These are phyloP conservation scores for Cepaea nemoralis DNA, from an alignment of 1,140 invertebrate genomes.

Conservation along the genomic window DNA sequence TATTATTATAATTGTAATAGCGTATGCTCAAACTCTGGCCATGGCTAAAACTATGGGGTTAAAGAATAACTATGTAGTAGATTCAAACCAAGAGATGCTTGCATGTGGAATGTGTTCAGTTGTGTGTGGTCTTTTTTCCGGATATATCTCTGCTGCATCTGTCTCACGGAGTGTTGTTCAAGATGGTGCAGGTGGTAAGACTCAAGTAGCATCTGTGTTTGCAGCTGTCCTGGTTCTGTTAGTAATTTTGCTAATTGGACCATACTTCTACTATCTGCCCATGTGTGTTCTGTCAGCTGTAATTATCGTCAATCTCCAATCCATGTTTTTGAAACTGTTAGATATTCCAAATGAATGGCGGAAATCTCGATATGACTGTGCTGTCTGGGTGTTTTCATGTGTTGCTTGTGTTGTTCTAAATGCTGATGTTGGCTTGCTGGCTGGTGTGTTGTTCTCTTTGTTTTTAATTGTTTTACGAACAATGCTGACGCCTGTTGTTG, in stretches of 20 bases:
- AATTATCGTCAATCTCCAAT: slow-evolving; percentile 73
- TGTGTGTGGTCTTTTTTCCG: slow-evolving; percentile 53
- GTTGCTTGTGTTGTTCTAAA: slow-evolving; percentile 83
- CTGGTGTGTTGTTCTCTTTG: slow-evolving; percentile 81
- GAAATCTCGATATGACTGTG: slow-evolving; percentile 71
- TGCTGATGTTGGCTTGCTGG: slow-evolving; percentile 83
- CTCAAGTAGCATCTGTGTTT: slow-evolving; percentile 57
- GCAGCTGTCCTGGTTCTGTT: slow-evolving; percentile 54
- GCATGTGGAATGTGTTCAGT: slow-evolving; percentile 49
- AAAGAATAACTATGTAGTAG: slow-evolving; percentile 63
- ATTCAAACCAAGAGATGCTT: slow-evolving; percentile 57
- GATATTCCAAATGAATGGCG: slow-evolving; percentile 65
- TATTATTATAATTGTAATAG: slow-evolving; percentile 65
- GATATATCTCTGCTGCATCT: slow-evolving; percentile 58
- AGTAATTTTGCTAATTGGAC: slow-evolving; percentile 57
- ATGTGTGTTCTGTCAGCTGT: slow-evolving; percentile 70
- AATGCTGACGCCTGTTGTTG: slow-evolving; percentile 43
- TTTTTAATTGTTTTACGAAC: slow-evolving; percentile 76
- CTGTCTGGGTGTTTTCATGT: slow-evolving; percentile 87
- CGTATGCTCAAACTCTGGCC: slow-evolving; percentile 69
- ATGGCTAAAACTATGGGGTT: slow-evolving; percentile 71
- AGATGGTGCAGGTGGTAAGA: slow-evolving; percentile 54
- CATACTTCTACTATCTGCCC: slow-evolving; percentile 57
- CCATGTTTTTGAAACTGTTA: slow-evolving; percentile 72
- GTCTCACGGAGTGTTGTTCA: slow-evolving; percentile 59